phyloP scores from a whole-genome alignment of 2,113 vertebrate genomes.

The Pitta sordida region DNA sequence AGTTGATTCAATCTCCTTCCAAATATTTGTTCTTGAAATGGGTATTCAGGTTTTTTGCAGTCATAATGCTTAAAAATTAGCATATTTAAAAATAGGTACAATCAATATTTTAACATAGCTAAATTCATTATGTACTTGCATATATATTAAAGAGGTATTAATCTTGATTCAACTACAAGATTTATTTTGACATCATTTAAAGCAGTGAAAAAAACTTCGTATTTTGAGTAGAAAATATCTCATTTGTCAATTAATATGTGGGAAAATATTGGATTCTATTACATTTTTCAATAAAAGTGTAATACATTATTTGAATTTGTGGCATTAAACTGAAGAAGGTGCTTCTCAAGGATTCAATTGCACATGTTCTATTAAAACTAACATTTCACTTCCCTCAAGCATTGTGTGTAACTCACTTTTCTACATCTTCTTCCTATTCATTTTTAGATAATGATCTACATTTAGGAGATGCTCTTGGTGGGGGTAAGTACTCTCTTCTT shows the following conservation, averaged over 20 bases:
- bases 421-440: not conserved
- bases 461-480: constrained; percentile 48
- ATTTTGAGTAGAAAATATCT: not conserved
- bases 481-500: constrained; percentile 22
- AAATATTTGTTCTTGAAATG: not conserved
- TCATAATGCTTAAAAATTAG: not conserved
- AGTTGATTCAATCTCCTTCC: not conserved
- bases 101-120: not conserved
- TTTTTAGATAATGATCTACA: constrained; percentile 50
- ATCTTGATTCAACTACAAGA: not conserved
- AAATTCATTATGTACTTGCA: not conserved
- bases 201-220: not conserved
- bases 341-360: not conserved
- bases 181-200: not conserved
- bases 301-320: not conserved
- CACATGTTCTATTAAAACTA: not conserved
- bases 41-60: not conserved
- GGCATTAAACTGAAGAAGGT: not conserved
- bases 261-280: not conserved
- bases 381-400: not conserved
- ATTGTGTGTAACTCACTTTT: not conserved
- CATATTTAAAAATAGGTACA: not conserved
- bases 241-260: not conserved
- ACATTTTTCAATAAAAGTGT: not conserved
- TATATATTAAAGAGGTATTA: not conserved